Percentiles rank a stretch among this genome's conserved stretches.
These are phyloP conservation scores for Drosophila gaucha DNA, from an alignment of 2,888 invertebrate species.

Conservation along the genomic window DNA sequence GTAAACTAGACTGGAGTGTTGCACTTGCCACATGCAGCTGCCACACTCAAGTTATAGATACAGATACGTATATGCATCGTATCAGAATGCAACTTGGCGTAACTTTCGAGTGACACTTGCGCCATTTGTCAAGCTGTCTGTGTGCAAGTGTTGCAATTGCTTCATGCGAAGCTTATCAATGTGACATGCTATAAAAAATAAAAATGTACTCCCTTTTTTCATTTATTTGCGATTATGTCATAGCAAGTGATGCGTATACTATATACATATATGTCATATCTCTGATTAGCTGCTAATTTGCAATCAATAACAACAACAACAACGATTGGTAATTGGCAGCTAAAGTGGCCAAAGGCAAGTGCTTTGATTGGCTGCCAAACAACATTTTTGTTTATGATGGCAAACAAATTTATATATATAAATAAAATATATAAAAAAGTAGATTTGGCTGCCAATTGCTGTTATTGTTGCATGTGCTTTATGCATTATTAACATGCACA, in stretches of 20 bases:
- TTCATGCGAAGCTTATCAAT: conserved; percentile 18
- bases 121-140: conserved; percentile 17
- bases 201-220: not conserved
- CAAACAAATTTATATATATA: conserved; percentile 40
- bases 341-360: conserved; percentile 13
- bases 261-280: not conserved
- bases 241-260: not conserved
- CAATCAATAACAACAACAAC: conserved; percentile 51
- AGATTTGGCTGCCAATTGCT: conserved; percentile 56
- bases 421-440: conserved; percentile 14
- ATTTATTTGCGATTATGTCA: conserved; percentile 47
- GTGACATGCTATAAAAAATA: conserved; percentile 1
- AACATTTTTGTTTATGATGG: conserved; percentile 44
- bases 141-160: not conserved
- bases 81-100: not conserved
- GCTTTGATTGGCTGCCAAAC: conserved; percentile 30
- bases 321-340: conserved; percentile 44
- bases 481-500: conserved; percentile 68
- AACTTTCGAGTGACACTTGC: not conserved
- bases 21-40: not conserved
- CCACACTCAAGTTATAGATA: not conserved
- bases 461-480: conserved; percentile 36
- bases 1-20: conserved; percentile 9
- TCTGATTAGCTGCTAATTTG: conserved; percentile 65
- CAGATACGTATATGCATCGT: not conserved